Evolutionary conservation across 2,888 invertebrate species (phyloP).

Genomic region (Dendrolimus houi): DNA sequence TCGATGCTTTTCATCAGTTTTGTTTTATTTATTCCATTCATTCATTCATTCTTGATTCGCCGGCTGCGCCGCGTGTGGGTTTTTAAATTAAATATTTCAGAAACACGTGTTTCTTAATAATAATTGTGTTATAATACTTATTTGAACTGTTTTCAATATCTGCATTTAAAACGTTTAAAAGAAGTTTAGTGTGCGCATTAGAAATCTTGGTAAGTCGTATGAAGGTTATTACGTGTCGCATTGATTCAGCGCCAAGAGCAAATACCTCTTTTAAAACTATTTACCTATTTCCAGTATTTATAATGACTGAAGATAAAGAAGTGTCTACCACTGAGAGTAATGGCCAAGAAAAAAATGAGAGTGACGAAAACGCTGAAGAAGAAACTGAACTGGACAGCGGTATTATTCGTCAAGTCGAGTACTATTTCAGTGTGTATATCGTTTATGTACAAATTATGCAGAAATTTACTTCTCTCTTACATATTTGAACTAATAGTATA

Average conservation of each 20-base stretch:
- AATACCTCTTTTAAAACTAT: no score
- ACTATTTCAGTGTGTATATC: slow-evolving; percentile 71
- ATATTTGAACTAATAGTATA: no score
- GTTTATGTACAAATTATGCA: no score
- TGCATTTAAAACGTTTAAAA: no score
- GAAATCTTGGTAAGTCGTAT: no score
- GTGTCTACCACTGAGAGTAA: slow-evolving; percentile 35
- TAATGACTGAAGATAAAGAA: slow-evolving; percentile 60
- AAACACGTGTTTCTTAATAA: slow-evolving; percentile 33
- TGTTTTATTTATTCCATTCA: neutral
- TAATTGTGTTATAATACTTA: no score
- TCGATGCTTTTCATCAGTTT: no score
- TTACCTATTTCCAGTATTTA: slow-evolving; percentile 17
- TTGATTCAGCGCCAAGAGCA: no score
- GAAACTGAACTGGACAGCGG: slow-evolving; percentile 69
- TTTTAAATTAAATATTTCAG: slow-evolving; percentile 6
- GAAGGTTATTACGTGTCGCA: no score
- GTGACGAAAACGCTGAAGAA: slow-evolving; percentile 25
- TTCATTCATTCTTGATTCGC: slow-evolving; percentile 6
- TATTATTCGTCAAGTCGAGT: slow-evolving; percentile 82
- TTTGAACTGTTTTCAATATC: no score
- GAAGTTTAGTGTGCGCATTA: no score
- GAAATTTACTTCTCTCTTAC: no score
- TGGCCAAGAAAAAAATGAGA: slow-evolving; percentile 38
- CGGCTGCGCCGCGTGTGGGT: slow-evolving; percentile 28